Evolutionary conservation across 1,140 invertebrate genomes (phyloP).

Genomic region (Panonychus citri): DNA sequence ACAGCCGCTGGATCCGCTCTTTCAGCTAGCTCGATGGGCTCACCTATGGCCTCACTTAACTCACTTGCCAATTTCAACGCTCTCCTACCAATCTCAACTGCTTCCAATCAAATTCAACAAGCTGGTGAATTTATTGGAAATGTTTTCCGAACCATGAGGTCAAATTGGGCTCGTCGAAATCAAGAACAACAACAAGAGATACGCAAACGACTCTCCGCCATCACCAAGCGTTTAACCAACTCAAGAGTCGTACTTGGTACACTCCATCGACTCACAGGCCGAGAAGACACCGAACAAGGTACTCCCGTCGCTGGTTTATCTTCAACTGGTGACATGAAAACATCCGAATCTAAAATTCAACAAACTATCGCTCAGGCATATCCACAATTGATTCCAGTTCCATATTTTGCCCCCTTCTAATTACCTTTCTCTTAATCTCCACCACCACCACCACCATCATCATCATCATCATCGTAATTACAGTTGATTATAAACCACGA

Average conservation of each 20-base stretch:
- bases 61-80: neutral
- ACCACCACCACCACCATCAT: too few species aligned
- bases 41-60: neutral
- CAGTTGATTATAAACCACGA: too few species aligned
- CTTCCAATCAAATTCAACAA: neutral
- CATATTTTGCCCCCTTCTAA: neutral
- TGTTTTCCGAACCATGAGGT: neutral
- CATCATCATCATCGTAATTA: too few species aligned
- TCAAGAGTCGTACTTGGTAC: neutral
- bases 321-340: neutral
- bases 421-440: neutral
- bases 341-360: neutral
- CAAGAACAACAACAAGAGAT: constrained; percentile 3
- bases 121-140: neutral
- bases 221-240: constrained; percentile 2
- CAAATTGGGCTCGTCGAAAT: constrained; percentile 6
- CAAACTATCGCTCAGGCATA: neutral
- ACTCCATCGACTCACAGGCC: neutral
- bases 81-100: neutral
- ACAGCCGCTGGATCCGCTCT: too few species aligned
- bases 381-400: constrained; percentile 1
- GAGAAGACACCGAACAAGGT: neutral
- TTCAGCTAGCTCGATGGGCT: neutral
- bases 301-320: too few species aligned
- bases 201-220: neutral